These are phyloP conservation scores for Anas capensis DNA, from an alignment of 2,797 vertebrate species.

Conservation along the genomic window DNA sequence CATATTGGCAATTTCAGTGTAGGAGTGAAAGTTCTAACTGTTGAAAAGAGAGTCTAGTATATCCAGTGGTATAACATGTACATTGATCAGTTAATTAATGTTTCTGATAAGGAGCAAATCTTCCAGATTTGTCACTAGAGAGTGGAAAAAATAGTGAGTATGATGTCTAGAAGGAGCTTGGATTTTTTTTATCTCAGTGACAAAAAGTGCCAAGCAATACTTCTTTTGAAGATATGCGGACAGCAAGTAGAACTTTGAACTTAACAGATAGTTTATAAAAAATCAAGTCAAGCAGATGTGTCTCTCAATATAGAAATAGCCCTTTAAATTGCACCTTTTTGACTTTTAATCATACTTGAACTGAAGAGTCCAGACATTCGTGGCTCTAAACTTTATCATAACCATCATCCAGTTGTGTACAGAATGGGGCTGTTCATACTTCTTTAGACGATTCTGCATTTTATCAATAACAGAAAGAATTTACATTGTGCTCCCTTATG, in stretches of 20 bases:
- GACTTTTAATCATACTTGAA: neutral
- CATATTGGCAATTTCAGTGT: neutral
- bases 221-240: neutral
- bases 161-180: neutral
- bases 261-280: neutral
- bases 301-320: neutral
- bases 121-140: neutral
- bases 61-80: neutral
- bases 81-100: neutral
- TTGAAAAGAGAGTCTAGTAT: neutral
- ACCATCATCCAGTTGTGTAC: neutral
- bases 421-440: neutral
- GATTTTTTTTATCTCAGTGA: neutral
- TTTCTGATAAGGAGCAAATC: neutral
- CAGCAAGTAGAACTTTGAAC: neutral
- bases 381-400: neutral
- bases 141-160: neutral
- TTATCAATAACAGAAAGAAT: neutral
- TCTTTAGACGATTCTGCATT: neutral
- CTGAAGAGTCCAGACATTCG: neutral
- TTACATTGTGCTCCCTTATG: neutral
- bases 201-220: neutral
- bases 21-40: neutral
- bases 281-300: neutral
- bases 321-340: neutral